phyloP scores from a whole-genome alignment of 2,797 vertebrate species.

The Chanos chanos region DNA sequence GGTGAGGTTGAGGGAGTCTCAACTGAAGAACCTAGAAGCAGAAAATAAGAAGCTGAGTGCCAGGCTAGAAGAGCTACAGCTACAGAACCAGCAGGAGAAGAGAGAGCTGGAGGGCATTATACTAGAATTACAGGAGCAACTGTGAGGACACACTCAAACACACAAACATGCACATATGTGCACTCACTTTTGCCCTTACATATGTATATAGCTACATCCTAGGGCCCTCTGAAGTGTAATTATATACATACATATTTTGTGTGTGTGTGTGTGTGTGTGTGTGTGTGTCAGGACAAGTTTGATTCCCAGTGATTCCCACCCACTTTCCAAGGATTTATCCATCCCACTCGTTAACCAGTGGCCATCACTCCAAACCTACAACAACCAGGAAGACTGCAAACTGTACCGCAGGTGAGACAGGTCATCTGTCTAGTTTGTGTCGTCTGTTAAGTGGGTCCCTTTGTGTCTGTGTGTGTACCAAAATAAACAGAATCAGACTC shows the following conservation, averaged over 20 bases:
- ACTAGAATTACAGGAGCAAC: conserved; percentile 84
- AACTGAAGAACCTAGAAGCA: conserved; percentile 81
- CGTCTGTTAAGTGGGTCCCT: background rate
- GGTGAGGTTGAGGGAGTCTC: conserved; percentile 81
- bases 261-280: conserved; percentile 10
- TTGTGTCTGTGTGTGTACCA: too few species aligned
- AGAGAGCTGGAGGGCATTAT: conserved; percentile 81
- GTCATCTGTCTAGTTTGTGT: too few species aligned
- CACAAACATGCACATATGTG: background rate
- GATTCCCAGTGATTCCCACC: conserved; percentile 86
- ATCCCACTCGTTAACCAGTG: conserved; percentile 91
- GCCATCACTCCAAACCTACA: conserved; percentile 83
- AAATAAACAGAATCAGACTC: too few species aligned
- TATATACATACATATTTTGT: background rate
- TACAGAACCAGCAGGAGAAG: conserved; percentile 82
- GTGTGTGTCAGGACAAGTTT: conserved; percentile 81
- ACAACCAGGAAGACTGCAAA: conserved; percentile 79
- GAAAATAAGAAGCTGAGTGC: conserved; percentile 79
- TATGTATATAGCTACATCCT: too few species aligned
- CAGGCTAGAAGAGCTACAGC: conserved; percentile 76
- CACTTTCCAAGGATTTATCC: conserved; percentile 85
- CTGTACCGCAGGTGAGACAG: conserved; percentile 82
- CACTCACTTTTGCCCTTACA: too few species aligned
- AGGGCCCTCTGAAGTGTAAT: too few species aligned
- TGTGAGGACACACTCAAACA: conserved; percentile 64